Conservation (phyloP, 37 sponge, comb jelly and placozoan species). For the Halichondria panicea region DNA sequence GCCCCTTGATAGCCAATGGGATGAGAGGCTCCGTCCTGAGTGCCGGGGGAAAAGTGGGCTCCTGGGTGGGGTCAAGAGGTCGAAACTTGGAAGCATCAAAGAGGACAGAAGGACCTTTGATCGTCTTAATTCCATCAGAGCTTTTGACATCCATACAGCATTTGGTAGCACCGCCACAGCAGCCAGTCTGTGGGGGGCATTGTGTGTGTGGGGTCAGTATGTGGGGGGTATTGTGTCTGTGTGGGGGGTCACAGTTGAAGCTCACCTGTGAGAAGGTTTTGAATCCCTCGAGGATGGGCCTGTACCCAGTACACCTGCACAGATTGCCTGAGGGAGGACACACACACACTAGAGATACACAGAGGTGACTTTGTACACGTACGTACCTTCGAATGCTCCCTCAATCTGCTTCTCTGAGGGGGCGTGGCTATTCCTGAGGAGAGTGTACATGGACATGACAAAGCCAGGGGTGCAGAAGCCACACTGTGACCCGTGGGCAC, state of each 20-base stretch:
- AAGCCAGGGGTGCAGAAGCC: constrained; percentile 95
- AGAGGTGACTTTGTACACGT: too few species aligned
- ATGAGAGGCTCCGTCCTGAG: constrained; percentile 39
- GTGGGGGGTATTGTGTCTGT: too few species aligned
- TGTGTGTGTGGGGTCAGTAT: too few species aligned
- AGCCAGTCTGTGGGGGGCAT: too few species aligned
- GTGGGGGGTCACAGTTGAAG: too few species aligned
- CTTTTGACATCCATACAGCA: not conserved
- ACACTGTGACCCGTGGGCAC: constrained; percentile 89
- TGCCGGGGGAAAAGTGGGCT: constrained; percentile 83
- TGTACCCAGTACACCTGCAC: constrained; percentile 90
- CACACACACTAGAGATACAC: too few species aligned
- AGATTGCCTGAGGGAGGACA: constrained; percentile 87
- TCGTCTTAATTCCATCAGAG: too few species aligned
- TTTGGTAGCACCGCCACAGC: not conserved
- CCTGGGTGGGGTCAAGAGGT: constrained; percentile 83
- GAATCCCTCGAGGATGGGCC: constrained; percentile 85
- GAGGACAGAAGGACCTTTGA: constrained; percentile 24
- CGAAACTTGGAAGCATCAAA: constrained; percentile 66
- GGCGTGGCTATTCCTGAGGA: constrained; percentile 68
- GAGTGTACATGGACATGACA: constrained; percentile 95
- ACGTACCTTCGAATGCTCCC: constrained; percentile 71
- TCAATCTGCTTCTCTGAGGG: constrained; percentile 85
- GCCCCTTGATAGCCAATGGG: constrained; percentile 52
- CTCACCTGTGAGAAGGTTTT: constrained; percentile 73